Percentiles rank a stretch among this genome's conserved stretches.
phyloP scores from a whole-genome alignment of 2,113 vertebrate genomes.

The Eurystomus gularis region DNA sequence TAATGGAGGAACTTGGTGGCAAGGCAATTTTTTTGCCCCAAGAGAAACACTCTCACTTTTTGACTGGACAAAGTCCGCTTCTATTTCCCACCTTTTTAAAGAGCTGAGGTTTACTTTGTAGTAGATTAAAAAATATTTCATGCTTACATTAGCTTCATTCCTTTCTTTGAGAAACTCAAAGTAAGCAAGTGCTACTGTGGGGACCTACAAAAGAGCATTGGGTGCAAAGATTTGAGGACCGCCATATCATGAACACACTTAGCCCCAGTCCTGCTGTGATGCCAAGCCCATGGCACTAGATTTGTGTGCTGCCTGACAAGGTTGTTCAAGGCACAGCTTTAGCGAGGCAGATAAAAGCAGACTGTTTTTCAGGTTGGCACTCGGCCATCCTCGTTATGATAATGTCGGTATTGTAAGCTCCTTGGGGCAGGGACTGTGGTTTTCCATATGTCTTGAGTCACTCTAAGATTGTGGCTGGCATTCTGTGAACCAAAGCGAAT shows the following conservation, averaged over 20 bases:
- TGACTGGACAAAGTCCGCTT: background rate
- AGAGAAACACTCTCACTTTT: background rate
- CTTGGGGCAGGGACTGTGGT: slow-evolving; percentile 4
- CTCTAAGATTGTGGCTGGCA: slow-evolving; percentile 9
- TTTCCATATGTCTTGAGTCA: background rate
- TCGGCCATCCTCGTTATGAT: background rate
- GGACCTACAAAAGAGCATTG: background rate
- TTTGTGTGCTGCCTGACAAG: background rate
- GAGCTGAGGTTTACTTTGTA: background rate
- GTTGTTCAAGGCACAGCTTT: background rate
- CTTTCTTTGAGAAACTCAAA: background rate
- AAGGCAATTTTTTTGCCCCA: background rate
- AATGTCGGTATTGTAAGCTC: background rate
- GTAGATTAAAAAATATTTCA: background rate
- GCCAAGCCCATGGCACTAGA: background rate
- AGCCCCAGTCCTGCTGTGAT: background rate
- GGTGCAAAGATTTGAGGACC: background rate
- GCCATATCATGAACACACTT: background rate
- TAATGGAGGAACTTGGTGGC: background rate
- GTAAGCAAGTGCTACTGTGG: background rate
- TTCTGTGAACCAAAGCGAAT: slow-evolving; percentile 51
- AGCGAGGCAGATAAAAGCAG: background rate
- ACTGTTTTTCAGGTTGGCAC: background rate
- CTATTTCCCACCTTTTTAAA: background rate
- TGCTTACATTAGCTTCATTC: background rate